Evolutionary conservation across 1,140 invertebrate genomes (phyloP), one percentile per base, ranked within the genome.

Genomic region (Achatina immaculata): DNA sequence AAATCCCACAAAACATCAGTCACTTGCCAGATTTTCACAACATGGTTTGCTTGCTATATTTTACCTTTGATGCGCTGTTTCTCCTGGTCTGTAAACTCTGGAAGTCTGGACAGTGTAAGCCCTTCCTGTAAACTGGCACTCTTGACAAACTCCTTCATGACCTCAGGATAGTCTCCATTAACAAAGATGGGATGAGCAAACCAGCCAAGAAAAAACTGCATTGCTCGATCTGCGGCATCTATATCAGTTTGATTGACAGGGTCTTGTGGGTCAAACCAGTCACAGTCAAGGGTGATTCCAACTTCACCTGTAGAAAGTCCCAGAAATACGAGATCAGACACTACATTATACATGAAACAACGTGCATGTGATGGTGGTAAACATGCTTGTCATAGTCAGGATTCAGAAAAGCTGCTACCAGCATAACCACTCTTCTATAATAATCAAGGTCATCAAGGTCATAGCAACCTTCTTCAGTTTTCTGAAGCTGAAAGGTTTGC

Each of bases 151-250:
- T 72, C 48, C 78, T 86, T 88, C 86, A 90, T 89, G 36, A 92
- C 83, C 58, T 86, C 85, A 7, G 91, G 91, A 75, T 92, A 92
- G 79, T 90, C 89, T 14, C 90, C 90, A 73, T 89, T 84, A 28
- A 84, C 86, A 43, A 85, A 87, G 42, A 91, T 86, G 24, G 90
- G 88, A 81, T 90, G 81, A 11, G 86, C 87, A 80, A 87, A 90
- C 89, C 89, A 90, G 24, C 90, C 90, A 14, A 86, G 58, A 19
- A 83, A 81, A 58, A 87, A 88, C 77, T 90, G 85, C 69, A 88
- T 62, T 31, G 79, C 81, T 51, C 78, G 69, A 1, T 87, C 86
- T 31, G 87, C 79, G 1, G 88, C 86, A n/a, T 82, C 82, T 24
- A 85, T 65, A 75, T 90, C 85, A 36, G 36, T 48, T 14, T 83